Evolutionary conservation across 2,888 invertebrate genomes (phyloP).

Genomic region (Pterobdella sp.): DNA sequence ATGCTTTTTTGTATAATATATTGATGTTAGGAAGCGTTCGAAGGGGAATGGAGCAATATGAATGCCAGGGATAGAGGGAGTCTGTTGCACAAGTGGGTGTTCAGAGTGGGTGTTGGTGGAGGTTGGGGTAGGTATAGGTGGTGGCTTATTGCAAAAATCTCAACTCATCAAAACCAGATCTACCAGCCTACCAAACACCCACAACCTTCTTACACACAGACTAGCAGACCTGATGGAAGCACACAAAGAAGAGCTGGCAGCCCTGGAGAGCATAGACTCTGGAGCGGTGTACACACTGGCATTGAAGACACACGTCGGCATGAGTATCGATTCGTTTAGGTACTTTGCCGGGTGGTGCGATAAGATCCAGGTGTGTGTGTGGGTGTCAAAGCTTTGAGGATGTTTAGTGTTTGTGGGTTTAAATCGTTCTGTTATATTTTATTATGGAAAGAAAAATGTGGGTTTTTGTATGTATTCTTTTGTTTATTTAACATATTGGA

Average conservation of each 20-base stretch:
- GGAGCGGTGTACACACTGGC: constrained; percentile 95
- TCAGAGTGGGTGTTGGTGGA: no score
- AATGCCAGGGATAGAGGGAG: constrained; percentile 81
- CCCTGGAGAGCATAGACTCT: constrained; percentile 83
- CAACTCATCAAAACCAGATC: background rate
- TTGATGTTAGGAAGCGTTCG: constrained; percentile 61
- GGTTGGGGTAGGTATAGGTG: no score
- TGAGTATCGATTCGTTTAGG: constrained; percentile 93
- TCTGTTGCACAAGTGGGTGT: constrained; percentile 65
- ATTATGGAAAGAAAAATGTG: background rate
- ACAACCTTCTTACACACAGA: constrained; percentile 51
- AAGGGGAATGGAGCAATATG: constrained; percentile 87
- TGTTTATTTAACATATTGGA: background rate
- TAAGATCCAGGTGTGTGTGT: constrained; percentile 65
- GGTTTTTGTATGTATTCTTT: background rate
- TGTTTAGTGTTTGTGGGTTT: background rate
- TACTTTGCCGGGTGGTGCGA: constrained; percentile 96
- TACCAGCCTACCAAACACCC: background rate
- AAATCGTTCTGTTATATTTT: no score
- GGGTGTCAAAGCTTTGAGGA: background rate
- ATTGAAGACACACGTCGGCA: constrained; percentile 88
- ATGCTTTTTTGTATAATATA: background rate
- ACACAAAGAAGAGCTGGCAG: constrained; percentile 87
- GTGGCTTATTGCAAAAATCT: background rate
- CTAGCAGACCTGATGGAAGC: constrained; percentile 89